These are phyloP conservation scores for Bufo bufo DNA, from an alignment of 2,113 vertebrate genomes.

Conservation along the genomic window DNA sequence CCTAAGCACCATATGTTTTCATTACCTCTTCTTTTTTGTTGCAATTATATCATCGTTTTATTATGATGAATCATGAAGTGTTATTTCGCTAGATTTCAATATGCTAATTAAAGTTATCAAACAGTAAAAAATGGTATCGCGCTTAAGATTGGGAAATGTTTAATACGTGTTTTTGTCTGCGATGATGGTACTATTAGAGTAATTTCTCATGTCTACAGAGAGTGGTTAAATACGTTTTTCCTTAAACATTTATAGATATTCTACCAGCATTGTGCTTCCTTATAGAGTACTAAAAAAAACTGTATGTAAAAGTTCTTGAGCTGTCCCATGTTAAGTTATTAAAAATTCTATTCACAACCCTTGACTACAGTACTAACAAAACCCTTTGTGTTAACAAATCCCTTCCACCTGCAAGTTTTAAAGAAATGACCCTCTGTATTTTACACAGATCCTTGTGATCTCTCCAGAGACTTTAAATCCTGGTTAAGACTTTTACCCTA, in stretches of 20 bases:
- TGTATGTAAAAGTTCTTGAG: background rate
- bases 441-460: no score
- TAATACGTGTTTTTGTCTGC: background rate
- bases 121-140: constrained; percentile 6
- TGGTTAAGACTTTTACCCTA: no score
- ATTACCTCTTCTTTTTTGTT: background rate
- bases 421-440: no score
- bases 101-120: constrained; percentile 17
- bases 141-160: constrained; percentile 2
- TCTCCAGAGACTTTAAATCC: no score
- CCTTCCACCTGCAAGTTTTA: no score
- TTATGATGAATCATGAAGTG: constrained; percentile 21
- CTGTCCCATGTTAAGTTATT: background rate
- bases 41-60: constrained; percentile 36
- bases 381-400: no score
- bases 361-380: no score
- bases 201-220: constrained; percentile 1
- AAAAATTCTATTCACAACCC: background rate
- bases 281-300: background rate
- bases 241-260: constrained; percentile 9
- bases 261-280: background rate
- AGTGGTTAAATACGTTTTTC: background rate
- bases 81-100: constrained; percentile 3
- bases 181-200: constrained; percentile 20
- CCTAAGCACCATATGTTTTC: constrained; percentile 37